Evolutionary conservation across 1,140 invertebrate genomes (phyloP).

Genomic region (Drosophila neocordata): DNA sequence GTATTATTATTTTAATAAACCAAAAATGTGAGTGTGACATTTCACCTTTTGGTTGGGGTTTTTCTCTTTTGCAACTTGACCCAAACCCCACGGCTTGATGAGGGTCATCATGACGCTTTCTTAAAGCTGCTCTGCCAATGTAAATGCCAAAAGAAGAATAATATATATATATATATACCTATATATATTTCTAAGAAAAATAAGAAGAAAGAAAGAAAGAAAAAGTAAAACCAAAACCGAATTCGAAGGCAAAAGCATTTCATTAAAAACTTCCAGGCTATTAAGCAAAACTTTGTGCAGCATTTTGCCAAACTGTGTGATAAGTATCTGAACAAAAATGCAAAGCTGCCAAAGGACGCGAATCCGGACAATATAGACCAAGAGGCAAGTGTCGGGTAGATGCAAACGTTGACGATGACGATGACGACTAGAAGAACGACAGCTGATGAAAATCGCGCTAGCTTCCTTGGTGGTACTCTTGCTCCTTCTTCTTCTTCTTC

Average conservation of each 20-base stretch:
- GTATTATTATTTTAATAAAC: conserved; percentile 74
- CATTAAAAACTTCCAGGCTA: conserved; percentile 81
- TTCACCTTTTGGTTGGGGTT: conserved; percentile 60
- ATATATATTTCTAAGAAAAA: too few species aligned
- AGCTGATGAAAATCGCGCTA: conserved; percentile 74
- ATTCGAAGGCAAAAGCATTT: conserved; percentile 68
- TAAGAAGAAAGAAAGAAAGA: not conserved
- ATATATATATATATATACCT: not conserved
- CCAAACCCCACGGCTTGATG: conserved; percentile 31
- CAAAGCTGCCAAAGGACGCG: conserved; percentile 75
- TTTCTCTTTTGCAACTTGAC: conserved; percentile 16
- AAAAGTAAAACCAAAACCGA: conserved; percentile 24
- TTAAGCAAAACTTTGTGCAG: conserved; percentile 81
- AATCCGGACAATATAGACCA: conserved; percentile 17
- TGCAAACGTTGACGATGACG: conserved; percentile 30
- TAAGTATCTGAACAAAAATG: conserved; percentile 79
- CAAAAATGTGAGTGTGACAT: conserved; percentile 75
- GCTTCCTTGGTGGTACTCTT: conserved; percentile 14
- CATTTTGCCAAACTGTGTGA: conserved; percentile 80
- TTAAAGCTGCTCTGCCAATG: conserved; percentile 45
- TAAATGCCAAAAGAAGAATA: conserved; percentile 1
- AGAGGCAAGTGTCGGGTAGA: not conserved
- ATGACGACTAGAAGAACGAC: conserved; percentile 46
- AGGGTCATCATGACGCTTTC: conserved; percentile 40
- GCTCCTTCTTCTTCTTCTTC: conserved; percentile 37